These are phyloP conservation scores for Hippocampus mohnikei DNA, from an alignment of 2,113 vertebrate species.

Conservation along the genomic window DNA sequence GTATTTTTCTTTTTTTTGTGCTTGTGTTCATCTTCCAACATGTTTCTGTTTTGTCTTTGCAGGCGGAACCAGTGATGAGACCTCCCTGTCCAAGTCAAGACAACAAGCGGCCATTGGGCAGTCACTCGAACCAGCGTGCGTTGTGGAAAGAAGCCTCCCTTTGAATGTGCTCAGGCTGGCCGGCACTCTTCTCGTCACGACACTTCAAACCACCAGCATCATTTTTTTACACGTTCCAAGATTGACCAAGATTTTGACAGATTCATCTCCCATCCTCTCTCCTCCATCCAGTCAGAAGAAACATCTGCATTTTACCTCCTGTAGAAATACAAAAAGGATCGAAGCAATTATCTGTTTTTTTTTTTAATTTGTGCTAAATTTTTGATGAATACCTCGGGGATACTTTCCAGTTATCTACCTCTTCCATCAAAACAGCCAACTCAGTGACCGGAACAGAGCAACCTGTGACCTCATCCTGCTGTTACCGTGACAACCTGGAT, in stretches of 20 bases:
- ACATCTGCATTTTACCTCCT: conserved; percentile 46
- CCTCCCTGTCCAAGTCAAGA: not conserved
- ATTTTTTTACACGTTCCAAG: conserved; percentile 14
- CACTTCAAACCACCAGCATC: conserved; percentile 39
- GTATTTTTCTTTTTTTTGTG: no score
- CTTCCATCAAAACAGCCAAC: conserved; percentile 38
- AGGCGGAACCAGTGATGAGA: conserved; percentile 39
- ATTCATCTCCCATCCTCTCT: conserved; percentile 27
- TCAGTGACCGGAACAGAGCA: conserved; percentile 26
- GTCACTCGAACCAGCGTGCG: not conserved
- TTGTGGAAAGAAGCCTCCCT: not conserved
- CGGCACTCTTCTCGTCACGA: not conserved
- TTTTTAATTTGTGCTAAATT: conserved; percentile 20
- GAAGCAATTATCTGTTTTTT: conserved; percentile 12
- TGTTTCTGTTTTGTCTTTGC: not conserved
- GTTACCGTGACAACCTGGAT: conserved; percentile 48
- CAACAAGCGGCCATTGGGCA: not conserved
- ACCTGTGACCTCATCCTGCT: conserved; percentile 42
- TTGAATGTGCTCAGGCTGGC: not conserved
- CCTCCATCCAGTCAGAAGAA: conserved; percentile 18
- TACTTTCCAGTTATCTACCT: conserved; percentile 53
- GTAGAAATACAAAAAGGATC: conserved; percentile 23
- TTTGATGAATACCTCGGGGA: conserved; percentile 63
- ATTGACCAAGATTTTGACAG: conserved; percentile 13
- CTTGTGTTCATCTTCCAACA: conserved; percentile 13